Evolutionary conservation across 1,140 invertebrate genomes (phyloP).

Genomic region (Drosophila paulistorum): DNA sequence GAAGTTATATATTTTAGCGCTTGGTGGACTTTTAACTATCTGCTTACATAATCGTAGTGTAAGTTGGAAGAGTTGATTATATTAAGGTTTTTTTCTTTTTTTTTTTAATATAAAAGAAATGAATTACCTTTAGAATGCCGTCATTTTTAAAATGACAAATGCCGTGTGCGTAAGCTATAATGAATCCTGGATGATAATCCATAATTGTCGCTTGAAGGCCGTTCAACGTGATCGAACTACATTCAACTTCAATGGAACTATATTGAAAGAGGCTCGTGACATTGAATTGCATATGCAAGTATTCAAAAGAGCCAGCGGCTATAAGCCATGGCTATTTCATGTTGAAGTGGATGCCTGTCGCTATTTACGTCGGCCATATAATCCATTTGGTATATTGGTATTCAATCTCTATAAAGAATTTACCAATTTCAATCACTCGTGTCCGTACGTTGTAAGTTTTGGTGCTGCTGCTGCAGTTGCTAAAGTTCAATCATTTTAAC

Average conservation of each 20-base stretch:
- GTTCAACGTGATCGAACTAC: slow-evolving; percentile 6
- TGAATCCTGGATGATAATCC: slow-evolving; percentile 2
- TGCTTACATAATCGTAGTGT: neutral
- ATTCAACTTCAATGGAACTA: slow-evolving; percentile 11
- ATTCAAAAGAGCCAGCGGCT: slow-evolving; percentile 5
- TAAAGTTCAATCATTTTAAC: neutral
- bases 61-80: neutral
- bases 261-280: neutral
- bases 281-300: neutral
- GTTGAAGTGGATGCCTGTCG: slow-evolving; percentile 5
- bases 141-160: slow-evolving; percentile 14
- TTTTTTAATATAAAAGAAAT: no score
- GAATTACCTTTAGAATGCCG: slow-evolving; percentile 2
- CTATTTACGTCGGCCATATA: slow-evolving; percentile 3
- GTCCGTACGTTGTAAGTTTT: slow-evolving; percentile 15
- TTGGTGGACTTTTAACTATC: neutral
- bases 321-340: slow-evolving; percentile 12
- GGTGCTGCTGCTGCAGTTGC: no score
- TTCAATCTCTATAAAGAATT: slow-evolving; percentile 1
- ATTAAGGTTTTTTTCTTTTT: neutral
- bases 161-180: neutral
- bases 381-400: slow-evolving; percentile 6
- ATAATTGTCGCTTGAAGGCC: slow-evolving; percentile 9
- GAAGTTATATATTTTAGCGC: neutral
- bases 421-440: slow-evolving; percentile 16